Conservation (phyloP, 2,888 invertebrate species). For the Helobdella robusta region DNA sequence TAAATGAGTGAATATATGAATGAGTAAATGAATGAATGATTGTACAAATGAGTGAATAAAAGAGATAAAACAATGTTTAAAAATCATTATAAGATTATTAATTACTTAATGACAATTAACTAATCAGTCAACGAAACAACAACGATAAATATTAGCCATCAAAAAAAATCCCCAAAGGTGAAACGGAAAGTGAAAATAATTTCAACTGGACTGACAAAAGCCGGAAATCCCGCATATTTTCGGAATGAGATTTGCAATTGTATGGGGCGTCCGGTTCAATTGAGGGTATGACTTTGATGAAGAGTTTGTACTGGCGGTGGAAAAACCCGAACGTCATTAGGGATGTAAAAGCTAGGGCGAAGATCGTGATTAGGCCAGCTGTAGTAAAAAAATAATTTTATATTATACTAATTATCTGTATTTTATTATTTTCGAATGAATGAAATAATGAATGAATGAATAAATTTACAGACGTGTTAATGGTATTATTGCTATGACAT, state of each 20-base stretch:
- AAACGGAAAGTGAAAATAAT: neutral
- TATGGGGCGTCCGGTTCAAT: constrained; percentile 16
- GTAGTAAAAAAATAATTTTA: neutral
- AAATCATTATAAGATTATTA: too few relatives aligned
- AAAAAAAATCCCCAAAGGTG: neutral
- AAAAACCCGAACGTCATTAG: neutral
- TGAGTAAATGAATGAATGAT: too few relatives aligned
- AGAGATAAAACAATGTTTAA: too few relatives aligned
- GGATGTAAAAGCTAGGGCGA: neutral
- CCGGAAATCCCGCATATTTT: constrained; percentile 22
- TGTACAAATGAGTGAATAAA: too few relatives aligned
- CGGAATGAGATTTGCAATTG: constrained; percentile 7
- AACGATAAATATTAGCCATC: neutral
- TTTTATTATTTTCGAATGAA: neutral
- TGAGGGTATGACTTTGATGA: constrained; percentile 10
- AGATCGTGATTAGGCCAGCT: neutral
- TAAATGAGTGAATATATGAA: too few relatives aligned
- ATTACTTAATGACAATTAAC: too few relatives aligned
- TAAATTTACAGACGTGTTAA: too few relatives aligned
- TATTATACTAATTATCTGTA: neutral
- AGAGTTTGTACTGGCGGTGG: neutral
- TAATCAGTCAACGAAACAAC: too few relatives aligned
- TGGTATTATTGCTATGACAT: too few relatives aligned
- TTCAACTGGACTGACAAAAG: constrained; percentile 13
- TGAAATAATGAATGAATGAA: neutral